Evolutionary conservation across 2,113 vertebrate genomes (phyloP), one percentile per base, ranked within the genome.

Genomic region (Brachionichthys hirsutus): DNA sequence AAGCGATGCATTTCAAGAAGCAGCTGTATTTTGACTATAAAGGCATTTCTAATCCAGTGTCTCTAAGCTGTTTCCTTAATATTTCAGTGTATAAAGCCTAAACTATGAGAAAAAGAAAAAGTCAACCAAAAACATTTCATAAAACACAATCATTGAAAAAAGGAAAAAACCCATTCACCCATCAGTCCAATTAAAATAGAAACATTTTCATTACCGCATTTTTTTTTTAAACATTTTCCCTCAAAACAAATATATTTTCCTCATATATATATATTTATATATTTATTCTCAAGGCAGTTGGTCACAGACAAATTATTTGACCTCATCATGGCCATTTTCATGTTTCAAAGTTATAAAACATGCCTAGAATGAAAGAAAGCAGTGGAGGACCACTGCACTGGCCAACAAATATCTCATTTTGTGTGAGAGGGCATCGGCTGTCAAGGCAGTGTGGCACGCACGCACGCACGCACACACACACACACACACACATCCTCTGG

Each of bases 71-170:
- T 89, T 88, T 85, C 87, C 68, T 89, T 89, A 83, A 87, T 88
- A 85, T 82, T 90, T 92, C 91, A 92, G 90, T 91, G 91, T 92
- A 92, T 92, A 92, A 91, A 91, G 84, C 78, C 88, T 89, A 91
- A 77, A 88, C 45, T 89, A 91, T 80, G 85, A 87, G 87, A 90
- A 91, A 89, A 87, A 76, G 70, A 84, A 71, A 79, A 58, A 78
- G 72, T 80, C 82, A 84, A 80, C 77, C 77, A 77, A 84, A 89
- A 90, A 87, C 75, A 88, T 85, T 73, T 87, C 45, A 78, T 84
- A 83, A 79, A 87, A 89, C 87, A 88, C 75, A 85, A 77, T 84
- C 62, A 85, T 63, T 77, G 69, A 71, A 77, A 79, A 73, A 63
- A 18, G 12, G 49, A 68, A 87, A 83, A 81, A 85, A 82, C 87